Evolutionary conservation across 2,888 invertebrate genomes (phyloP), one percentile per base, ranked within the genome.

Genomic region (Aleiodes leptofemur): DNA sequence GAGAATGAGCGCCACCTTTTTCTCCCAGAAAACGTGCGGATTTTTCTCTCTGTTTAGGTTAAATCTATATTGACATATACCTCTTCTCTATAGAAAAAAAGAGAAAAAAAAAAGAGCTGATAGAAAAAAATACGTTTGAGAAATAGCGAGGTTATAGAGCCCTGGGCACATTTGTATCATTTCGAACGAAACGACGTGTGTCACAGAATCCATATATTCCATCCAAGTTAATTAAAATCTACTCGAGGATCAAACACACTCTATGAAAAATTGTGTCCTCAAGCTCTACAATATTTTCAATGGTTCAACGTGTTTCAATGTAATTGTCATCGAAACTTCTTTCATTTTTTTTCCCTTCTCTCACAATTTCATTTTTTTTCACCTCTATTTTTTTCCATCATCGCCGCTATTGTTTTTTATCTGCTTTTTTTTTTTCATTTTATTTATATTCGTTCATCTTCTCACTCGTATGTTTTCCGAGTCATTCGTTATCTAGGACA

Each of bases 401-500:
- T 43, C 38, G 68, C 31, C n/a, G 34, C 50, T 34, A 43, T 56
- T 55, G 51, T 57, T 51, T 43, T 57, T 51, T 43, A 34, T 71
- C 34, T 59, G 13, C 4, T 34, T 34, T 34, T 59, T 71, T 59
- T 71, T 51, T 31, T 43, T 71, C 29, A 43, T 74, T 61, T 38
- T 31, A 56, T 73, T 73, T 61, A 34, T 51, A 31, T 48, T 8
- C 48, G 14, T 57, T 13, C 66, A 43, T 64, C 48, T 23, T 57
- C 31, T 68, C 50, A 9, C 38, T 56, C 66, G 66, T 14, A 34
- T 16, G 38, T 34, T 76, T 72, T 76, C 53, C 29, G 69, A 57
- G 74, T 23, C 72, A 72, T 72, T 38, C 66, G 59, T 74, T 76
- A 74, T 76, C 70, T 31, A 13, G 69, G 70, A 31, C 75, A 75